These are phyloP conservation scores for Spinus olivaceus DNA, from an alignment of 2,797 vertebrate species.

Conservation along the genomic window DNA sequence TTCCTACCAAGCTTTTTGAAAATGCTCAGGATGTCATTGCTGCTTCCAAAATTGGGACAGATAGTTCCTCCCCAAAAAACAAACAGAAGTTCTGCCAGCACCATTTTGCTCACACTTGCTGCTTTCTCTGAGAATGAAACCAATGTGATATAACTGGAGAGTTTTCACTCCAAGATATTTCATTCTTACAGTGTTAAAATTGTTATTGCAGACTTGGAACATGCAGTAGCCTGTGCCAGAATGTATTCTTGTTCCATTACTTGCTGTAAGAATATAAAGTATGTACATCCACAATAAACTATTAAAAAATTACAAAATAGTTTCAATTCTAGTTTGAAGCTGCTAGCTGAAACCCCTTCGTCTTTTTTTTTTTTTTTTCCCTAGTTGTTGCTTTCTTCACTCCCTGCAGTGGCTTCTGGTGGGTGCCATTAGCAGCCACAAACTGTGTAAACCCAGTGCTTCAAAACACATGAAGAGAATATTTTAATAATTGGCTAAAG, in stretches of 20 bases:
- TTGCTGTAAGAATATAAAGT: not conserved
- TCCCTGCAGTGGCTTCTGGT: not conserved
- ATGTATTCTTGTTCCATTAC: not conserved
- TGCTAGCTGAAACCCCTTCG: not conserved
- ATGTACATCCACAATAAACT: not conserved
- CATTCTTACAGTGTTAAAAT: not conserved
- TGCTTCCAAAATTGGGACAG: constrained; percentile 2
- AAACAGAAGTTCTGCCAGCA: constrained; percentile 15
- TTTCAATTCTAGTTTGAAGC: not conserved
- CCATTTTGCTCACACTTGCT: not conserved
- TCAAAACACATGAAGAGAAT: not conserved
- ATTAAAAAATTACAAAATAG: not conserved
- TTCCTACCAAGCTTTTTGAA: constrained; percentile 6
- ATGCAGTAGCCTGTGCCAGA: not conserved
- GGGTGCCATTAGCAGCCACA: not conserved
- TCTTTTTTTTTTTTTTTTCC: rapidly evolving
- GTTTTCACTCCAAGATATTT: not conserved
- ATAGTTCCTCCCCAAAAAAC: constrained; percentile 25
- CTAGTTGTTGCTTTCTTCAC: not conserved
- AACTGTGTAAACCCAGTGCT: not conserved
- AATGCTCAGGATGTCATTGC: not conserved
- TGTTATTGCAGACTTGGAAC: not conserved
- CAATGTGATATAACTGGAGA: not conserved
- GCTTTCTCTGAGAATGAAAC: constrained; percentile 9
- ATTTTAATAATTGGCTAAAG: not conserved